These are phyloP conservation scores for Pomatostomus ruficeps DNA, from an alignment of 2,113 vertebrate species.

Conservation along the genomic window DNA sequence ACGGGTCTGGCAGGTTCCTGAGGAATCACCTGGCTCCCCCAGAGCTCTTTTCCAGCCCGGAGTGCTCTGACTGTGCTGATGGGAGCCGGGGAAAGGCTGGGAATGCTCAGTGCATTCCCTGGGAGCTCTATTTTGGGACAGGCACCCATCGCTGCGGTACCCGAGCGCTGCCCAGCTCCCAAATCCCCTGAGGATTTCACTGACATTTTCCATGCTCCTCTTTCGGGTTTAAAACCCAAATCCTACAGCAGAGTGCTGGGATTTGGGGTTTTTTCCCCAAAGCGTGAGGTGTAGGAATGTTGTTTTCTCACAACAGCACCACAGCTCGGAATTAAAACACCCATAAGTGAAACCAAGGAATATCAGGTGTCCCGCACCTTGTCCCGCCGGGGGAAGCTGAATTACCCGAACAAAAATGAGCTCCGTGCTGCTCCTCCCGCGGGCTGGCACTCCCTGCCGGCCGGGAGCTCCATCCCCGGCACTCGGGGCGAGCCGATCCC, in stretches of 20 bases:
- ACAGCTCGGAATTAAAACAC: fast-evolving
- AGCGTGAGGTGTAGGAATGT: neutral
- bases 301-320: neutral
- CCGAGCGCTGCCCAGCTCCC: neutral
- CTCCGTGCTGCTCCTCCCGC: fast-evolving
- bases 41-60: neutral
- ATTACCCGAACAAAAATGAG: neutral
- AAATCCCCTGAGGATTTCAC: neutral
- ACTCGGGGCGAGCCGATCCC: fast-evolving
- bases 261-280: neutral
- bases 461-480: neutral
- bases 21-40: neutral
- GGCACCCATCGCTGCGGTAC: neutral
- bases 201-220: neutral
- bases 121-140: neutral
- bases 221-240: neutral
- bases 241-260: fast-evolving
- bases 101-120: neutral
- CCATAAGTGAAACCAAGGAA: fast-evolving
- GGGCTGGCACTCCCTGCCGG: neutral
- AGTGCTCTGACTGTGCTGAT: fast-evolving
- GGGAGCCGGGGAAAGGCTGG: neutral
- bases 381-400: neutral
- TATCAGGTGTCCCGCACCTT: neutral
- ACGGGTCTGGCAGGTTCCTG: fast-evolving